Evolutionary conservation across 2,797 vertebrate species (phyloP).

Genomic region (Pseudochirops cupreus): DNA sequence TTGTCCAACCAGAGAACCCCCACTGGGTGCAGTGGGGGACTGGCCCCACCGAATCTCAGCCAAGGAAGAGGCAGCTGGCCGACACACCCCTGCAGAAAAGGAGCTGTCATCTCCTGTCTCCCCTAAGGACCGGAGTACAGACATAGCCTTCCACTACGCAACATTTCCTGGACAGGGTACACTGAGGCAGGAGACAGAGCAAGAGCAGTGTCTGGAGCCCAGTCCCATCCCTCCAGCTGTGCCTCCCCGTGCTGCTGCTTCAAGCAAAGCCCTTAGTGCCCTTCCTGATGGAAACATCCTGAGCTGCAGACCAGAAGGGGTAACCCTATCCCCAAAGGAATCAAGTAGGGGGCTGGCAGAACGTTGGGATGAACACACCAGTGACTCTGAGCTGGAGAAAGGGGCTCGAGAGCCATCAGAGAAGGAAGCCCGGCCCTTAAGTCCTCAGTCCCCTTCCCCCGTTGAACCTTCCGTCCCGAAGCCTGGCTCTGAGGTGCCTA

Average conservation of each 20-base stretch:
- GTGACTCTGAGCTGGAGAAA: conserved; percentile 93
- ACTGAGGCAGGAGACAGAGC: conserved; percentile 67
- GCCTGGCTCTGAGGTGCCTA: conserved; percentile 55
- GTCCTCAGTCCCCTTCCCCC: conserved; percentile 23
- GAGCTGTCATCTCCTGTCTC: conserved; percentile 87
- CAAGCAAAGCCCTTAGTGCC: conserved; percentile 61
- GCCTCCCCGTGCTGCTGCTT: conserved; percentile 72
- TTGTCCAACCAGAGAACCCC: conserved; percentile 71
- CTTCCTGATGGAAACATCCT: conserved; percentile 84
- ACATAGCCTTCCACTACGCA: conserved; percentile 84
- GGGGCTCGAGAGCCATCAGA: conserved; percentile 93
- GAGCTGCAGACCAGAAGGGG: conserved; percentile 65
- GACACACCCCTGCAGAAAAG: conserved; percentile 85
- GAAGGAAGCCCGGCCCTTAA: conserved; percentile 87
- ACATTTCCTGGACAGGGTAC: conserved; percentile 70
- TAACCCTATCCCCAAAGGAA: conserved; percentile 81
- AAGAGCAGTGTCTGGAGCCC: conserved; percentile 39
- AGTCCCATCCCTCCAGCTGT: conserved; percentile 68
- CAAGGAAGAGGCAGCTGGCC: conserved; percentile 87
- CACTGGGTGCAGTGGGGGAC: conserved; percentile 70
- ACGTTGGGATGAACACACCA: conserved; percentile 81
- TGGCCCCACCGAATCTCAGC: conserved; percentile 82
- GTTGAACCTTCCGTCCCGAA: conserved; percentile 41
- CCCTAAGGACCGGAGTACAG: conserved; percentile 78
- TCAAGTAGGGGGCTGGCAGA: conserved; percentile 72